These are phyloP conservation scores for Buphagus erythrorhynchus DNA, from an alignment of 2,797 vertebrate species.

Conservation along the genomic window DNA sequence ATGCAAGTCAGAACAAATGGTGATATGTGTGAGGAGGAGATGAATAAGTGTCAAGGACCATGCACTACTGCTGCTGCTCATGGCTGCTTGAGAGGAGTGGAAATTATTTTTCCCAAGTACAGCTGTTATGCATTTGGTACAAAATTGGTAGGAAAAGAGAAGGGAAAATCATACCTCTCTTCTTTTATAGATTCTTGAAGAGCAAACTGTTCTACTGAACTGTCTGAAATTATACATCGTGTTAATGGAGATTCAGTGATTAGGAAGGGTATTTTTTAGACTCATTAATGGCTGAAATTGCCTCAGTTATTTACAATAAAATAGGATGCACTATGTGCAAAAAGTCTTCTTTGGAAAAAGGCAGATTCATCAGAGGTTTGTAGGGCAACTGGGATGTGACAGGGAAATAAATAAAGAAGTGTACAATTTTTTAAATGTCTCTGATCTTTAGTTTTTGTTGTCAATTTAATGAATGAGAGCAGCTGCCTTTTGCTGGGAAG, in stretches of 20 bases:
- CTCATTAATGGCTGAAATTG: background rate
- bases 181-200: background rate
- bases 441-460: background rate
- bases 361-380: background rate
- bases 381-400: background rate
- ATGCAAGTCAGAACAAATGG: background rate
- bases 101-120: background rate
- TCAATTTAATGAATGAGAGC: background rate
- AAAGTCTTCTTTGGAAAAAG: background rate
- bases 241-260: background rate
- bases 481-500: background rate
- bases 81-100: rapidly evolving
- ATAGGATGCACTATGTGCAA: background rate
- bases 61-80: background rate
- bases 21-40: background rate
- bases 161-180: background rate
- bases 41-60: background rate
- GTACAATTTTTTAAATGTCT: background rate
- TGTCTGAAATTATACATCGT: background rate
- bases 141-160: background rate
- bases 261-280: background rate
- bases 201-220: background rate
- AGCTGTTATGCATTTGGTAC: background rate
- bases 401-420: background rate
- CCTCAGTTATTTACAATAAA: background rate